Conservation (phyloP, 2,888 invertebrate species). For the Lasioglossum zephyrum region DNA sequence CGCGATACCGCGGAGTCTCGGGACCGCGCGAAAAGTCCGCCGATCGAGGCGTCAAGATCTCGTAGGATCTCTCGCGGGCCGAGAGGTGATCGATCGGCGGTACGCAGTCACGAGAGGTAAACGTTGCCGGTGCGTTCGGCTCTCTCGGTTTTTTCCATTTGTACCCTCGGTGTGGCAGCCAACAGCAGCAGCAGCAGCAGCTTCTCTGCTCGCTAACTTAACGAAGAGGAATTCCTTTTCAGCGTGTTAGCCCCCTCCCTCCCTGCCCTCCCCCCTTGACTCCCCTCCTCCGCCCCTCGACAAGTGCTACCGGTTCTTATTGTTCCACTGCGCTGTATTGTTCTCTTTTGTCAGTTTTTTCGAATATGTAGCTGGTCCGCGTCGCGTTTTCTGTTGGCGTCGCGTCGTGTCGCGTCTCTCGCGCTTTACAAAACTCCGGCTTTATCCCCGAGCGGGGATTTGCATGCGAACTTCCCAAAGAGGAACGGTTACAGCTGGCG, state of each 20-base stretch:
- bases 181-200: neutral
- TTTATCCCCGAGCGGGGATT: slow-evolving; percentile 44
- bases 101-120: slow-evolving; percentile 47
- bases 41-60: slow-evolving; percentile 60
- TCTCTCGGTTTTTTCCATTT: slow-evolving; percentile 29
- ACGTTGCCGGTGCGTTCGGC: slow-evolving; percentile 12
- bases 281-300: slow-evolving; percentile 1
- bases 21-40: slow-evolving; percentile 36
- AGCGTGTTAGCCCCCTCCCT: slow-evolving; percentile 49
- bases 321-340: slow-evolving; percentile 66
- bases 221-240: slow-evolving; percentile 66
- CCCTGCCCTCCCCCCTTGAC: slow-evolving; percentile 35
- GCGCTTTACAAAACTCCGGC: slow-evolving; percentile 14
- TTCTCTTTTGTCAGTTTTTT: slow-evolving; percentile 64
- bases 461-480: slow-evolving; percentile 35
- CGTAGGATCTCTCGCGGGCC: slow-evolving; percentile 39
- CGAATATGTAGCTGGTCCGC: slow-evolving; percentile 41
- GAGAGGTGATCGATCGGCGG: slow-evolving; percentile 64
- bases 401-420: neutral
- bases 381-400: slow-evolving; percentile 16
- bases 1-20: slow-evolving; percentile 25
- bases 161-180: slow-evolving; percentile 11
- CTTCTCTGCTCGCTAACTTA: slow-evolving; percentile 45
- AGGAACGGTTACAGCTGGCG: slow-evolving; percentile 36
- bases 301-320: slow-evolving; percentile 70